phyloP scores from a whole-genome alignment of 2,888 invertebrate genomes.

The Xestia sexstrigata region DNA sequence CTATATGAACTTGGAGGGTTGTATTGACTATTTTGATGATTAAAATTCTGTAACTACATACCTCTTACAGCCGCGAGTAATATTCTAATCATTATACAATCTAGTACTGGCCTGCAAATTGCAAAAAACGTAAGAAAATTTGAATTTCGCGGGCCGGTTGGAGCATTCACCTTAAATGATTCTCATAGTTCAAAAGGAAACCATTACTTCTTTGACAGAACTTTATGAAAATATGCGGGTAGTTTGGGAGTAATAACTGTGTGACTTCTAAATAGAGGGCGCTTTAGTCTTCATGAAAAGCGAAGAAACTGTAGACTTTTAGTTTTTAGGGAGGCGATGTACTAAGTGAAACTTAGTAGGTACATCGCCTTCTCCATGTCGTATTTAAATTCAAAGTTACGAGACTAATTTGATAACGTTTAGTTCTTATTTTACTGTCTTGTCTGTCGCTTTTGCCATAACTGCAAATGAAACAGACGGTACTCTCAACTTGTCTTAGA shows the following conservation, averaged over 20 bases:
- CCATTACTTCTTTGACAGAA: constrained; percentile 29
- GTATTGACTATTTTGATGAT: no score
- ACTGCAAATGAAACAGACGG: constrained; percentile 8
- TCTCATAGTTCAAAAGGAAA: constrained; percentile 30
- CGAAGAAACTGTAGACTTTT: constrained; percentile 10
- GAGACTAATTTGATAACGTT: background rate
- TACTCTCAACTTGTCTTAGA: background rate
- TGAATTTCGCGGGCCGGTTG: no score
- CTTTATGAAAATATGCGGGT: constrained; percentile 50
- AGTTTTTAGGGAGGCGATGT: constrained; percentile 9
- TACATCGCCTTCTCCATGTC: background rate
- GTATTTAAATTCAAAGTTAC: background rate
- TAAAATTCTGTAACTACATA: no score
- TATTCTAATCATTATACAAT: no score
- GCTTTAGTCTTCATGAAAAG: constrained; percentile 18
- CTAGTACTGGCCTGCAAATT: no score
- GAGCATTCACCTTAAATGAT: constrained; percentile 40
- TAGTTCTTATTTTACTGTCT: background rate
- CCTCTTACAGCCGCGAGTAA: no score
- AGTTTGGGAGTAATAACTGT: constrained; percentile 37
- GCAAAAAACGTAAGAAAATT: no score
- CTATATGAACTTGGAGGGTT: no score
- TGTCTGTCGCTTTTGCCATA: background rate
- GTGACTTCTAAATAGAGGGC: background rate
- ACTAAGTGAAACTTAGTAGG: background rate